Evolutionary conservation across 2,113 vertebrate genomes (phyloP), one percentile per base, ranked within the genome.

Genomic region (Deroptyus accipitrinus): DNA sequence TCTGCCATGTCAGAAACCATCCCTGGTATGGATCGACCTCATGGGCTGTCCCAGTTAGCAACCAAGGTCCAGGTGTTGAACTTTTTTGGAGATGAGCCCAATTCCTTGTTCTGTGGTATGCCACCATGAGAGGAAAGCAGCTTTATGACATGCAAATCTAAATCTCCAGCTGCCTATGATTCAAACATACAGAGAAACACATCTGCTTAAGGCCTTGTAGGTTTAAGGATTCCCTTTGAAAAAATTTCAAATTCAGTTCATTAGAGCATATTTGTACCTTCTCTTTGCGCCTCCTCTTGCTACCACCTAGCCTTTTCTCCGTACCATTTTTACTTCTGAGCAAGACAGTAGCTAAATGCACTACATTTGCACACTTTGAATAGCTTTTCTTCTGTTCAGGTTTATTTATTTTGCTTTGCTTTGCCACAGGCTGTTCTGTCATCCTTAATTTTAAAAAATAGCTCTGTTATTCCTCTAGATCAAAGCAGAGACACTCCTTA

Each of bases 381-480:
- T 52, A 90, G 37, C n/a, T 88, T 84, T 92, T 80, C 37, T 77
- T 74, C 48, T 61, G 8, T 86, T 92, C 30, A 44, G 39, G 37
- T 73, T 87, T 94, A 79, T 94, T 96, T 92, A 86, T 94, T 62
- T 96, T 86, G 39, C 72, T 94, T 94, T 83, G 9, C 67, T 91
- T 49, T 94, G 72, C 73, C 69, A 93, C 17, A 62, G 82, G 79
- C 68, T 52, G 59, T 85, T 75, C 64, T 95, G 78, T 75, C 74
- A 89, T 62, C 39, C 55, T 61, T 88, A 67, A 79, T 94, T 96
- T 96, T 42, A 72, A 70, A 88, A 95, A 86, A 89, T 68, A 83
- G 59, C 30, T 63, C 51, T 87, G 64, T 80, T 61, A 64, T 67
- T 84, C 27, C 57, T 92, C 41, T 63, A 73, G 69, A 93, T 88